These are phyloP conservation scores for Cladopsammia gracilis DNA, from an alignment of 64 coral and sea anemone genomes.

Conservation along the genomic window DNA sequence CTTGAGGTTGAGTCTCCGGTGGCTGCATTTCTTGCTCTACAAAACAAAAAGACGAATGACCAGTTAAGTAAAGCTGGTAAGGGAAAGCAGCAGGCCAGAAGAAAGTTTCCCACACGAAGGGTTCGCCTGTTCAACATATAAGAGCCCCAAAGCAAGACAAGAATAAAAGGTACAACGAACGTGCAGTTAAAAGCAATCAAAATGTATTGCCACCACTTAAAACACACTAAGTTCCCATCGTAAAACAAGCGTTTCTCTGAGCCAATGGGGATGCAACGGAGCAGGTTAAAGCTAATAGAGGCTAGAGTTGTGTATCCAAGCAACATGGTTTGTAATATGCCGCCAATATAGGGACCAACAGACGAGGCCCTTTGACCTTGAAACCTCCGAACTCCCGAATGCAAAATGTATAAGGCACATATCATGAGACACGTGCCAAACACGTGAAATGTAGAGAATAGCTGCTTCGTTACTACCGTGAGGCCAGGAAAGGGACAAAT, in stretches of 20 bases:
- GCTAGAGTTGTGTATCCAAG: constrained; percentile 88
- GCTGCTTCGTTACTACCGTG: constrained; percentile 66
- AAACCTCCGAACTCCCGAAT: background rate
- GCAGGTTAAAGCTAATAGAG: constrained; percentile 25
- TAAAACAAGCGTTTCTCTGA: constrained; percentile 64
- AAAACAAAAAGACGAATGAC: background rate
- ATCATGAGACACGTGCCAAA: constrained; percentile 44
- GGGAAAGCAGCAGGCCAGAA: constrained; percentile 71
- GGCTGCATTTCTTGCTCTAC: background rate
- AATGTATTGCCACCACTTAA: constrained; percentile 83
- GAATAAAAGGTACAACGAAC: constrained; percentile 76
- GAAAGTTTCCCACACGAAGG: constrained; percentile 45
- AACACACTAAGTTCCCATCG: constrained; percentile 63
- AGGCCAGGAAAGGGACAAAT: constrained; percentile 83
- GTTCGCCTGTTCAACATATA: constrained; percentile 42
- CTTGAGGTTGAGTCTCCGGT: background rate
- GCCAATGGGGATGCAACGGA: constrained; percentile 64
- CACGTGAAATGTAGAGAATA: constrained; percentile 63
- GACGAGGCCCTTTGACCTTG: constrained; percentile 4
- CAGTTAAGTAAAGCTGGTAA: constrained; percentile 44
- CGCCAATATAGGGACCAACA: constrained; percentile 80
- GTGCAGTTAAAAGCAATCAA: constrained; percentile 42
- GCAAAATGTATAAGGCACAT: constrained; percentile 19
- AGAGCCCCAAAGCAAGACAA: constrained; percentile 76
- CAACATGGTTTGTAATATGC: constrained; percentile 80